Evolutionary conservation across 2,888 invertebrate species (phyloP).

Genomic region (Brenthis daphne): DNA sequence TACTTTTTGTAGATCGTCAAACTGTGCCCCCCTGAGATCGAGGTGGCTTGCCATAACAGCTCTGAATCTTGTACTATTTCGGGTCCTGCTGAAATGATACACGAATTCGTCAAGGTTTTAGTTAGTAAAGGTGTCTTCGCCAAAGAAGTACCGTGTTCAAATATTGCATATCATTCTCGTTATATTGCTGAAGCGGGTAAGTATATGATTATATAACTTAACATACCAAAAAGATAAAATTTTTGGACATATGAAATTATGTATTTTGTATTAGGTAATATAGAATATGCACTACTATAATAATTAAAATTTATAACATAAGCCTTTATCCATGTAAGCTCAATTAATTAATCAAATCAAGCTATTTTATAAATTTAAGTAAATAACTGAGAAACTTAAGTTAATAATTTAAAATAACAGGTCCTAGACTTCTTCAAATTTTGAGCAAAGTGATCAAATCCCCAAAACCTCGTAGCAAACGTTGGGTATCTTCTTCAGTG

Average conservation of each 20-base stretch:
- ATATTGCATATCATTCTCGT: conserved; percentile 94
- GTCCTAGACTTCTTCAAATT: conserved; percentile 80
- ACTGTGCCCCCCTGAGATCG: conserved; percentile 80
- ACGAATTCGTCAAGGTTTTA: conserved; percentile 79
- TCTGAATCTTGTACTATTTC: conserved; percentile 90
- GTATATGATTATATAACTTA: not conserved
- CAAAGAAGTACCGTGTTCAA: conserved; percentile 84
- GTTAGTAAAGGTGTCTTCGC: conserved; percentile 61
- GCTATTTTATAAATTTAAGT: too few relatives aligned
- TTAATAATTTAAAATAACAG: conserved; percentile 31
- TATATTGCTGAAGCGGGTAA: conserved; percentile 87
- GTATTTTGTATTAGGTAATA: too few relatives aligned
- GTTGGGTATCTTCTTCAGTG: conserved; percentile 92
- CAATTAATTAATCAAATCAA: too few relatives aligned
- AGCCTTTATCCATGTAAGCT: too few relatives aligned
- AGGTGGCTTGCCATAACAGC: conserved; percentile 91
- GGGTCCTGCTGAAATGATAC: conserved; percentile 85
- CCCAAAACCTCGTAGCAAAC: conserved; percentile 83
- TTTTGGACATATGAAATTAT: not conserved
- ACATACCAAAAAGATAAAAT: not conserved
- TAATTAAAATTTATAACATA: too few relatives aligned
- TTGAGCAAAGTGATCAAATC: conserved; percentile 81
- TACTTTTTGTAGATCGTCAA: conserved; percentile 50
- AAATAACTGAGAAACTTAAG: too few relatives aligned
- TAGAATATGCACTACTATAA: too few relatives aligned